Percentiles rank a stretch among this genome's conserved stretches.
Conservation (phyloP, 2,113 vertebrate genomes). For the Siniperca knerii region DNA sequence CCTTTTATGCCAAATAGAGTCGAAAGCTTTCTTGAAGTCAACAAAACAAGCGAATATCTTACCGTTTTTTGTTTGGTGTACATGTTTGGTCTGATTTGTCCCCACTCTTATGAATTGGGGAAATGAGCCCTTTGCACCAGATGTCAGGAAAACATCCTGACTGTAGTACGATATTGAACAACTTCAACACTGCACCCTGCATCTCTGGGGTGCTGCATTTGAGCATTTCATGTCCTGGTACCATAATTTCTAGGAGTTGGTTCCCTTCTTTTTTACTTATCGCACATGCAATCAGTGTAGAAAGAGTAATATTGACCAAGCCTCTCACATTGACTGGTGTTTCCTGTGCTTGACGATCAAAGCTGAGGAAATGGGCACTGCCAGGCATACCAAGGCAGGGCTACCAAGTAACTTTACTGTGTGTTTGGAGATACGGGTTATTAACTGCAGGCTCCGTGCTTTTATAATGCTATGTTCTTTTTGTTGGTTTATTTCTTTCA, state of each 20-base stretch:
- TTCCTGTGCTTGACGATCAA: conserved; percentile 73
- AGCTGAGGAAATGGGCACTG: conserved; percentile 67
- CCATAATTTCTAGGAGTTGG: background rate
- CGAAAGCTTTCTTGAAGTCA: too few relatives aligned
- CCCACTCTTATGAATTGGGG: too few relatives aligned
- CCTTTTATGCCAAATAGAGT: too few relatives aligned
- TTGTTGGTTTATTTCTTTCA: conserved; percentile 29
- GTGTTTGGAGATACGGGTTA: conserved; percentile 47
- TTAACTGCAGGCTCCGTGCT: conserved; percentile 35
- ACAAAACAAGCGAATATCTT: too few relatives aligned
- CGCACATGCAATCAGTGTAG: conserved; percentile 20
- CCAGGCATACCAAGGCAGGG: conserved; percentile 44
- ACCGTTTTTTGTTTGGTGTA: too few relatives aligned
- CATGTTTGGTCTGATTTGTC: too few relatives aligned
- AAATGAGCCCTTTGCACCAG: too few relatives aligned
- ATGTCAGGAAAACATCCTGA: too few relatives aligned
- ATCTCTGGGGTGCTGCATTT: too few relatives aligned
- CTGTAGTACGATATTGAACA: too few relatives aligned
- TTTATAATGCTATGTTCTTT: conserved; percentile 11
- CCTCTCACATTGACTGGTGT: conserved; percentile 34
- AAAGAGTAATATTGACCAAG: conserved; percentile 24
- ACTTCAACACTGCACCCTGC: too few relatives aligned
- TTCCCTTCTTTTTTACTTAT: conserved; percentile 22
- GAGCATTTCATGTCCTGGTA: background rate
- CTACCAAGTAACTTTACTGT: background rate